A percentile compares a stretch with the other conserved stretches of the same genome.
Conservation (phyloP, 2,113 vertebrate genomes). For the Hippocampus barbouri region DNA sequence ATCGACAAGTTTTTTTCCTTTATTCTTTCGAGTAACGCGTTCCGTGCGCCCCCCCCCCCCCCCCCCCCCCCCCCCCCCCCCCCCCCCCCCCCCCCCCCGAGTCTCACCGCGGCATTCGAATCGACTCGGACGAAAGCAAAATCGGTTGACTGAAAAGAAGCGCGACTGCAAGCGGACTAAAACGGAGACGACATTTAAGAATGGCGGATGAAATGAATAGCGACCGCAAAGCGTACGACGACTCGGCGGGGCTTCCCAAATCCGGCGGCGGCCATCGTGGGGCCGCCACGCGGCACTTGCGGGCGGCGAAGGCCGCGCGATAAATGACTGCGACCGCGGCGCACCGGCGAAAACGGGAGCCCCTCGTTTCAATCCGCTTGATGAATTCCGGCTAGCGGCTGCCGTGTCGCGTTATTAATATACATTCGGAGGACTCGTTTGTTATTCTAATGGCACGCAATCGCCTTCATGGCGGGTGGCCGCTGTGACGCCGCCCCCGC, state of each 20-base stretch:
- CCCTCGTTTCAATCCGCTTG: constrained; percentile 65
- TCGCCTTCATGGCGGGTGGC: constrained; percentile 16
- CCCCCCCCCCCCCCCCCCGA: no score
- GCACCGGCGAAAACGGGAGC: constrained; percentile 61
- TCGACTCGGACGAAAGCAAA: no score
- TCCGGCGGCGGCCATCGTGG: constrained; percentile 24
- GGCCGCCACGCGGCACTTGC: constrained; percentile 16
- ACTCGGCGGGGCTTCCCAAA: neutral
- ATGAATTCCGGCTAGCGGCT: constrained; percentile 60
- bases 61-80: no score
- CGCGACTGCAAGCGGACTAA: no score
- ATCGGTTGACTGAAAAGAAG: no score
- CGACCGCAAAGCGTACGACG: no score
- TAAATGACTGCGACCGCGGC: constrained; percentile 58
- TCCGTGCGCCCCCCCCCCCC: no score
- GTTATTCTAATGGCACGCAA: constrained; percentile 66
- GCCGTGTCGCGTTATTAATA: constrained; percentile 66
- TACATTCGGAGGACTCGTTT: constrained; percentile 63
- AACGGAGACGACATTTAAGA: no score
- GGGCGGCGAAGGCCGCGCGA: constrained; percentile 53
- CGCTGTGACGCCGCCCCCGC: neutral
- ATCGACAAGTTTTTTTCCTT: no score
- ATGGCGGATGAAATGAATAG: no score
- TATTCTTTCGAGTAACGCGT: no score
- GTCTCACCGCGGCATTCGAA: no score